Evolutionary conservation across 2,797 vertebrate genomes (phyloP).

Genomic region (Acanthurus lineatus): DNA sequence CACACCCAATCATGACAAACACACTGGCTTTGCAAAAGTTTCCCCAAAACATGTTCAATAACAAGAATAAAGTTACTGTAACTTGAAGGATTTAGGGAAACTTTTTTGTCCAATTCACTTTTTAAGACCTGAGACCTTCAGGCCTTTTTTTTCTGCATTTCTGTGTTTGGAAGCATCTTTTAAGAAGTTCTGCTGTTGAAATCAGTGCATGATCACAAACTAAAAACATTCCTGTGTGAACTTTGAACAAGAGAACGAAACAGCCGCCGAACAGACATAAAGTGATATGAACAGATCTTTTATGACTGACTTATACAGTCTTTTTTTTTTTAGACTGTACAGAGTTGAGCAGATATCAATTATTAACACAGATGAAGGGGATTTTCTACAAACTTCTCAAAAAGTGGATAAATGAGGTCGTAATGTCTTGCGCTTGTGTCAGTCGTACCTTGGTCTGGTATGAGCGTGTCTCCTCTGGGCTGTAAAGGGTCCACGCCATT

Average conservation of each 20-base stretch:
- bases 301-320: neutral
- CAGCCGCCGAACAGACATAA: neutral
- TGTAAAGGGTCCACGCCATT: constrained; percentile 89
- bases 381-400: neutral
- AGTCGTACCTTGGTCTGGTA: constrained; percentile 89
- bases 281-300: constrained; percentile 1
- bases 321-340: neutral
- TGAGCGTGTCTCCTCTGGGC: constrained; percentile 88
- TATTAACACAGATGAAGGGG: no score
- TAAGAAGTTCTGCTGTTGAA: neutral
- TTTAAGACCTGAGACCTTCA: no score
- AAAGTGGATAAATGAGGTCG: neutral
- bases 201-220: constrained; percentile 14
- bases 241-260: neutral
- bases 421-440: neutral
- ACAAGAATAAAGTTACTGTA: no score
- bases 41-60: no score
- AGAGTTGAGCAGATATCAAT: neutral
- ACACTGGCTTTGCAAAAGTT: no score
- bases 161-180: neutral
- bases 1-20: no score
- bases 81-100: no score
- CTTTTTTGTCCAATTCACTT: no score
- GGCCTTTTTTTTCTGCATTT: no score
- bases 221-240: neutral